Base-by-base conservation (phyloP, 92 coral and sea anemone species). In the Ricordea florida region DNA sequence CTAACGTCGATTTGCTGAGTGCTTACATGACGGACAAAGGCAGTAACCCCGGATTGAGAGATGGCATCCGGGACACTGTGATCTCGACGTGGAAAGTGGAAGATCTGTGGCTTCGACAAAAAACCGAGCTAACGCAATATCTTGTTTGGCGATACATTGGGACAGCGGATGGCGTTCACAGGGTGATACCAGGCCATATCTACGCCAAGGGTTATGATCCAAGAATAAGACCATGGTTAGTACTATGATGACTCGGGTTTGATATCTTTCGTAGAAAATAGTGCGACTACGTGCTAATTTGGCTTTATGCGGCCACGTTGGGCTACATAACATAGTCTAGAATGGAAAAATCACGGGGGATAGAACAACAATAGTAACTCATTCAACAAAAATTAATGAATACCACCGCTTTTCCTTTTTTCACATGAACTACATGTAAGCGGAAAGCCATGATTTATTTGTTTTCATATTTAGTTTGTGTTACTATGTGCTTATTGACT, bases 71-170 rank as follows among this genome's bases (percentile, higher is more conserved):
- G 33, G 83, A 80, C 57, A 55, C 68, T 0, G 87, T 79, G 15
- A 57, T 72, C 1, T 76, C 87, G 6, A 72, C 87, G 0, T 58
- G 69, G 51, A 46, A 45, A 29, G 87, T 61, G 10, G 87, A 85
- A 64, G 47, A 80, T 18, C 55, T 85, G 45, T 85, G 91, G 87
- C 21, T 75, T 13, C 48, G 58, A 37, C 46, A 63, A 32, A 65
- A 66, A 46, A 52, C 91, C 4, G 62, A 50, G 2, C 57, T 72
- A 28, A 56, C 43, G 1, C 62, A 85, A 17, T 85, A 85, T 37
- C 11, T 79, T 35, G 87, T 67, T 9, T 85, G 86, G 82, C 31
- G 86, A 30, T 80, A 63, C 53, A 40, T 80, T 33, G 91, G 87
- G 9, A 81, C 89, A 7, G 42, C 84, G 17, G 57, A 74, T 5